Evolutionary conservation across 2,113 vertebrate genomes (phyloP).

Genomic region (Aplodontia rufa): DNA sequence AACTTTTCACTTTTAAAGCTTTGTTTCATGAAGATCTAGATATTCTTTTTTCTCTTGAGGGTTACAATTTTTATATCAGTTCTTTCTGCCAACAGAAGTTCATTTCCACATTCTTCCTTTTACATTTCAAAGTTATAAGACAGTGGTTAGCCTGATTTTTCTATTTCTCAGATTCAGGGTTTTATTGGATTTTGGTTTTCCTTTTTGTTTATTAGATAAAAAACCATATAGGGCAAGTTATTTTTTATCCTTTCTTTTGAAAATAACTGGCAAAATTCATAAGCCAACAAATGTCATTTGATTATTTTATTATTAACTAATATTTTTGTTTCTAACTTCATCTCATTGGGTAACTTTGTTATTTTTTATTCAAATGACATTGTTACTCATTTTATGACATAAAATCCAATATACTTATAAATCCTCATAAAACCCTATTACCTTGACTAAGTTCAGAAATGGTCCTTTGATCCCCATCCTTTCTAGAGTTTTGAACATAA

Average conservation of each 20-base stretch:
- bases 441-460: too few species aligned
- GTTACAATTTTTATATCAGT: conserved; percentile 36
- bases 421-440: background rate
- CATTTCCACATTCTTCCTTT: background rate
- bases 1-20: conserved; percentile 27
- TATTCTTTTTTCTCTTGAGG: background rate
- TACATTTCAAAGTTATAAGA: background rate
- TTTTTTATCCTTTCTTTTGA: background rate
- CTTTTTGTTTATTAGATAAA: background rate
- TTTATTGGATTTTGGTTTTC: conserved; percentile 13
- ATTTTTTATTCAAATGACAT: conserved; percentile 11
- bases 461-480: too few species aligned
- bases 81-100: conserved; percentile 39
- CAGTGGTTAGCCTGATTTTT: background rate
- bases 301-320: conserved; percentile 6
- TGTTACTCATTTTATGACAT: background rate
- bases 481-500: too few species aligned
- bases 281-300: background rate
- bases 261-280: background rate
- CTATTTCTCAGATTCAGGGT: background rate
- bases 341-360: background rate
- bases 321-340: conserved; percentile 27
- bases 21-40: conserved; percentile 39
- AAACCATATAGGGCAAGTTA: background rate
- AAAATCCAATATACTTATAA: background rate